These are phyloP conservation scores for Brassicogethes aeneus DNA, from an alignment of 2,888 invertebrate genomes.

Conservation along the genomic window DNA sequence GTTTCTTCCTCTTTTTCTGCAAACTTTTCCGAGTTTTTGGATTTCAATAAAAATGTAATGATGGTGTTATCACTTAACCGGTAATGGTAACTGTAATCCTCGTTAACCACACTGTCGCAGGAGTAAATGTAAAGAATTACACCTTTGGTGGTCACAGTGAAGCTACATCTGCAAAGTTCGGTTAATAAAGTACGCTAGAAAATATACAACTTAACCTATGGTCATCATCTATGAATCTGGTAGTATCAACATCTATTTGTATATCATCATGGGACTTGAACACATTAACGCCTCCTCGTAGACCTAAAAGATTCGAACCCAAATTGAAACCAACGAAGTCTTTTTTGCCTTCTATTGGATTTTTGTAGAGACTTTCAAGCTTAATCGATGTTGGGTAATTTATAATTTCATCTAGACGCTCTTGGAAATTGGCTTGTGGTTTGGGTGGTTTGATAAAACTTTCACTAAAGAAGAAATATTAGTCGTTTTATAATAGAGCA, in stretches of 20 bases:
- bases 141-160: constrained; percentile 17
- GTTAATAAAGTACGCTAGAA: too few relatives aligned
- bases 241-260: constrained; percentile 24
- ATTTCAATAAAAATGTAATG: constrained; percentile 12
- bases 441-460: not conserved
- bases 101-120: constrained; percentile 2
- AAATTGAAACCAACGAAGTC: constrained; percentile 23
- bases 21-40: not conserved
- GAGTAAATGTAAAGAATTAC: constrained; percentile 21
- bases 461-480: too few relatives aligned
- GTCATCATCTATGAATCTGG: constrained; percentile 19
- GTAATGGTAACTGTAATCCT: constrained; percentile 15
- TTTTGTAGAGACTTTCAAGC: constrained; percentile 8
- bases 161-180: constrained; percentile 23
- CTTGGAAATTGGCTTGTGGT: constrained; percentile 14
- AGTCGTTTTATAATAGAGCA: too few relatives aligned
- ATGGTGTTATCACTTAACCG: constrained; percentile 20
- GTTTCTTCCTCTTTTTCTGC: too few relatives aligned
- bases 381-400: constrained; percentile 16
- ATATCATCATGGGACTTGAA: constrained; percentile 27
- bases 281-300: constrained; percentile 22
- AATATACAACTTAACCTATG: too few relatives aligned
- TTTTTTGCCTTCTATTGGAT: constrained; percentile 1
- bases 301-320: constrained; percentile 17
- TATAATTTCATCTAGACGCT: constrained; percentile 17